phyloP scores from a whole-genome alignment of 1,140 invertebrate species.

The Idris sp. region DNA sequence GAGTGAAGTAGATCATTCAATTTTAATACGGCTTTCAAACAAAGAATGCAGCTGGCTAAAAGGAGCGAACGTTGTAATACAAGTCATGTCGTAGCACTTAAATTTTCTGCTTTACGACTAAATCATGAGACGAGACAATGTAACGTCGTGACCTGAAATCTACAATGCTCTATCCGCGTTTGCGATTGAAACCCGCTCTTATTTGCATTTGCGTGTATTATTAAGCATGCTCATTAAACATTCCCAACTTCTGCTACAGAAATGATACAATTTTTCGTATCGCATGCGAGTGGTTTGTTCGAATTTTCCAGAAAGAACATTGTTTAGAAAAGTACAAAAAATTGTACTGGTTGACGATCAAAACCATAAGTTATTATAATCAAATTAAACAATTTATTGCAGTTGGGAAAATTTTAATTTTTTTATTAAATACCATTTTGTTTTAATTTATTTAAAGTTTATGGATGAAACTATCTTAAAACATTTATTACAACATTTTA shows the following conservation, averaged over 20 bases:
- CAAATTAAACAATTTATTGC: too few relatives aligned
- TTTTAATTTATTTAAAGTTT: too few relatives aligned
- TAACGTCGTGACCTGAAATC: slow-evolving; percentile 54
- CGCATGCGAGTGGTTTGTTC: too few relatives aligned
- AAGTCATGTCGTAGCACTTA: slow-evolving; percentile 40
- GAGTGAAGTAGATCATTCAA: slow-evolving; percentile 52
- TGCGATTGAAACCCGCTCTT: slow-evolving; percentile 46
- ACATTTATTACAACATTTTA: too few relatives aligned
- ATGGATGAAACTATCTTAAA: too few relatives aligned
- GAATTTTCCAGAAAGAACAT: too few relatives aligned
- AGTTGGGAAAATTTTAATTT: too few relatives aligned
- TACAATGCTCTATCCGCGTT: slow-evolving; percentile 27
- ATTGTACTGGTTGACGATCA: too few relatives aligned
- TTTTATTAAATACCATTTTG: too few relatives aligned
- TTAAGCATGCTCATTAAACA: slow-evolving; percentile 36
- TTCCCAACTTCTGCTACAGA: slow-evolving; percentile 32
- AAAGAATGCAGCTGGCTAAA: slow-evolving; percentile 50
- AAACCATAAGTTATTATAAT: too few relatives aligned
- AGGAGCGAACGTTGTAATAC: slow-evolving; percentile 39
- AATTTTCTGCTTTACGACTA: slow-evolving; percentile 54
- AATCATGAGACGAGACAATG: slow-evolving; percentile 51
- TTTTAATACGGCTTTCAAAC: slow-evolving; percentile 53
- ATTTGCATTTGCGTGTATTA: slow-evolving; percentile 51
- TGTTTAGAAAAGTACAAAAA: too few relatives aligned
- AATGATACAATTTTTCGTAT: slow-evolving; percentile 49